Evolutionary conservation across 2,113 vertebrate species (phyloP).

Genomic region (Puma concolor): DNA sequence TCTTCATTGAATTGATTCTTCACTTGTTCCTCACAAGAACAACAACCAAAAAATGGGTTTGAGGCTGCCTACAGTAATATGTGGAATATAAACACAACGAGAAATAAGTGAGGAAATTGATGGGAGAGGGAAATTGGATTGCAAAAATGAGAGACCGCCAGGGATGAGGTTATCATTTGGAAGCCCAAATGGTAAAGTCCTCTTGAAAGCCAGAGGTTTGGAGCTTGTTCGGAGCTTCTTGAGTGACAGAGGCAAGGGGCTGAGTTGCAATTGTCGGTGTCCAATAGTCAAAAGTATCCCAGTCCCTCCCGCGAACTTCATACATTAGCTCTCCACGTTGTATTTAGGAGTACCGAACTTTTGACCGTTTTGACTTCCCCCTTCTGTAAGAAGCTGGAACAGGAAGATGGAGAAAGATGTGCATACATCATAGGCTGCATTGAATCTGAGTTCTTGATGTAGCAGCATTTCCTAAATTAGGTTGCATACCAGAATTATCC

Average conservation of each 20-base stretch:
- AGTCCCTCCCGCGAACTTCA: neutral
- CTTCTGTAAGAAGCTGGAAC: neutral
- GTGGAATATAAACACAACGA: neutral
- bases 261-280: neutral
- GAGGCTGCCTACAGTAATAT: neutral
- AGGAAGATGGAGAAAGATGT: neutral
- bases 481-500: neutral
- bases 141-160: neutral
- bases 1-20: neutral
- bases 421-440: neutral
- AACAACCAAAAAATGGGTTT: neutral
- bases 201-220: conserved; percentile 28
- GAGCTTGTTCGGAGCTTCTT: neutral
- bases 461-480: neutral
- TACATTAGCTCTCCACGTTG: neutral
- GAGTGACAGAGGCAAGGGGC: neutral
- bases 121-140: neutral
- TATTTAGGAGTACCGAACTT: neutral
- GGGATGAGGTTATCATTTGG: neutral
- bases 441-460: neutral
- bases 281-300: neutral
- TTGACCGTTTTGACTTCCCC: neutral
- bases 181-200: neutral
- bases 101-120: neutral
- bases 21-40: neutral